Conservation (phyloP, 2,888 invertebrate genomes). For the Apodemia duryi region DNA sequence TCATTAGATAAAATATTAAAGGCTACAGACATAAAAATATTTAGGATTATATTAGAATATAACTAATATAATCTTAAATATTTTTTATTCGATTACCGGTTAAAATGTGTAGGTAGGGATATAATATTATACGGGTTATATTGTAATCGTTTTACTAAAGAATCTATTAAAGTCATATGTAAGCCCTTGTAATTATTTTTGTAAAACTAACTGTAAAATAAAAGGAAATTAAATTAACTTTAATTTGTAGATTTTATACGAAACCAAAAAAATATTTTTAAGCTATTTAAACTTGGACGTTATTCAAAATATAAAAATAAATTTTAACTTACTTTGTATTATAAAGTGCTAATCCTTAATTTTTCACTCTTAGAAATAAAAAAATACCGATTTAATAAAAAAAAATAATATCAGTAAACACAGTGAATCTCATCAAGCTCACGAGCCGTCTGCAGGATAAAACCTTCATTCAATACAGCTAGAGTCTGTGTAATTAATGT, state of each 20-base stretch:
- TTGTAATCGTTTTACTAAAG: neutral
- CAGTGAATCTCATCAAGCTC: neutral
- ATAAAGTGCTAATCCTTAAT: neutral
- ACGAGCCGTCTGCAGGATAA: conserved; percentile 4
- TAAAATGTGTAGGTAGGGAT: neutral
- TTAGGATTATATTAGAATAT: too few species aligned
- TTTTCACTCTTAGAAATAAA: neutral
- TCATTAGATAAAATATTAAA: too few species aligned
- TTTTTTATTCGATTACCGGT: neutral
- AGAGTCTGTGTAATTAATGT: neutral
- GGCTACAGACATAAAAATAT: too few species aligned
- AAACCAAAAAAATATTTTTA: too few species aligned
- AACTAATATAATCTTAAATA: too few species aligned
- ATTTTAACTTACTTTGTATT: neutral
- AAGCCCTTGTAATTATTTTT: too few species aligned
- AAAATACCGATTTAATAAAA: neutral
- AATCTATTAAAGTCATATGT: too few species aligned
- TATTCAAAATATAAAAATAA: neutral
- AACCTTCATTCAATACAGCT: conserved; percentile 13
- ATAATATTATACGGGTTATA: neutral
- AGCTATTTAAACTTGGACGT: neutral
- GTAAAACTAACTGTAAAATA: too few species aligned
- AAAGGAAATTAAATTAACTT: too few species aligned
- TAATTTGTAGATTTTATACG: too few species aligned
- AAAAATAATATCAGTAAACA: neutral